These are phyloP conservation scores for Trichechus manatus DNA, from an alignment of 2,113 vertebrate genomes.

Conservation along the genomic window DNA sequence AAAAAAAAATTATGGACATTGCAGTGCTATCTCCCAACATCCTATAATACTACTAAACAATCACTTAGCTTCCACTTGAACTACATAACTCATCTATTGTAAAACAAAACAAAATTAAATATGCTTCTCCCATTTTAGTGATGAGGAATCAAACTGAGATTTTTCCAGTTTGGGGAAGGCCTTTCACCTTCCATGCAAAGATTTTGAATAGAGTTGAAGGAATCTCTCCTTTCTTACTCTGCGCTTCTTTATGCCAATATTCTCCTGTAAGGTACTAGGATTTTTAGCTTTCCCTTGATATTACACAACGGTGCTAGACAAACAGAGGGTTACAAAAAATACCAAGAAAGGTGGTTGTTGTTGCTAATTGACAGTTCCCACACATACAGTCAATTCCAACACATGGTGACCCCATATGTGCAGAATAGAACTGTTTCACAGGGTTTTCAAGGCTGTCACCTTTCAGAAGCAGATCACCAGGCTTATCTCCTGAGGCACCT, in stretches of 20 bases:
- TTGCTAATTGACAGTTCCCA: neutral
- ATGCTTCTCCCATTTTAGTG: neutral
- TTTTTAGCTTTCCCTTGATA: neutral
- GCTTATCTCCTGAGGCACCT: too few species aligned
- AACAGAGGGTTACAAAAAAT: neutral
- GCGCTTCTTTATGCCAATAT: neutral
- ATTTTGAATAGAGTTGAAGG: neutral
- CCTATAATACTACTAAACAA: neutral
- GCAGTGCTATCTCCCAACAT: neutral
- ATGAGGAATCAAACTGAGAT: neutral
- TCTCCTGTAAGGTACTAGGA: neutral
- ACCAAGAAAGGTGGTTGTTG: neutral
- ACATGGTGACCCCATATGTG: too few species aligned
- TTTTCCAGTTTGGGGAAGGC: neutral
- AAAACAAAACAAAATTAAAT: neutral
- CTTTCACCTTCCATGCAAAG: neutral
- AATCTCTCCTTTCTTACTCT: neutral
- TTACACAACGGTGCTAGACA: neutral
- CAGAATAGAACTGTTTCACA: neutral
- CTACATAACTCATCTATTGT: neutral
- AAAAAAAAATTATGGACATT: neutral
- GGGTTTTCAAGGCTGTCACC: neutral
- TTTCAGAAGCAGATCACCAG: neutral
- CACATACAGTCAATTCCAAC: neutral
- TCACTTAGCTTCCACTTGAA: neutral